Conservation (phyloP, 2,888 invertebrate genomes). For the Trichogramma evanescens region DNA sequence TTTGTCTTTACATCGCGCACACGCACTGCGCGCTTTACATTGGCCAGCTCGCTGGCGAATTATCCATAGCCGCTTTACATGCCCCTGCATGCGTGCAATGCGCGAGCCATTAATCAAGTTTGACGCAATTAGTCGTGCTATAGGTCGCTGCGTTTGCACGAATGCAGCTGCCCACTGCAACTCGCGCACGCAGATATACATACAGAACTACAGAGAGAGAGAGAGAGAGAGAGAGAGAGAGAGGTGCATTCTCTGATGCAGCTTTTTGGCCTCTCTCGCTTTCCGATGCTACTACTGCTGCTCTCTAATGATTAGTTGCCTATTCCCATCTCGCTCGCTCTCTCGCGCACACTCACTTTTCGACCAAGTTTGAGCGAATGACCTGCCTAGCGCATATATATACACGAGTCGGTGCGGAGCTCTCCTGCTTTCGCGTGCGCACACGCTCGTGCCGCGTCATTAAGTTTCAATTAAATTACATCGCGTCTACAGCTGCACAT, state of each 20-base stretch:
- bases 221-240: not conserved
- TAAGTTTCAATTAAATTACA: conserved; percentile 7
- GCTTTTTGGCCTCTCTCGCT: not conserved
- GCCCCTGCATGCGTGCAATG: no score
- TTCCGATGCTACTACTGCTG: not conserved
- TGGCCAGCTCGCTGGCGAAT: no score
- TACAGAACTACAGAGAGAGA: not conserved
- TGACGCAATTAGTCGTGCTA: conserved; percentile 14
- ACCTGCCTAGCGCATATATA: not conserved
- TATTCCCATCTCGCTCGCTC: no score
- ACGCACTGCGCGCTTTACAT: not conserved
- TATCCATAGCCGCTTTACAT: no score
- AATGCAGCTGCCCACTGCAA: no score
- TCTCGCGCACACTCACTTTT: no score
- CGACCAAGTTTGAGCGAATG: no score
- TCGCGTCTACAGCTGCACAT: not conserved
- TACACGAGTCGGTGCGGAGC: not conserved
- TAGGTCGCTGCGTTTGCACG: not conserved
- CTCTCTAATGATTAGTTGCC: not conserved
- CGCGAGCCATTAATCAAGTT: conserved; percentile 14
- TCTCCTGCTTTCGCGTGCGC: not conserved
- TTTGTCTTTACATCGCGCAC: conserved; percentile 7
- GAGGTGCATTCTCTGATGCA: not conserved
- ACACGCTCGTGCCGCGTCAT: not conserved
- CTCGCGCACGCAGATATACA: not conserved